phyloP scores from a whole-genome alignment of 2,113 vertebrate species.

The Cisticola juncidis region DNA sequence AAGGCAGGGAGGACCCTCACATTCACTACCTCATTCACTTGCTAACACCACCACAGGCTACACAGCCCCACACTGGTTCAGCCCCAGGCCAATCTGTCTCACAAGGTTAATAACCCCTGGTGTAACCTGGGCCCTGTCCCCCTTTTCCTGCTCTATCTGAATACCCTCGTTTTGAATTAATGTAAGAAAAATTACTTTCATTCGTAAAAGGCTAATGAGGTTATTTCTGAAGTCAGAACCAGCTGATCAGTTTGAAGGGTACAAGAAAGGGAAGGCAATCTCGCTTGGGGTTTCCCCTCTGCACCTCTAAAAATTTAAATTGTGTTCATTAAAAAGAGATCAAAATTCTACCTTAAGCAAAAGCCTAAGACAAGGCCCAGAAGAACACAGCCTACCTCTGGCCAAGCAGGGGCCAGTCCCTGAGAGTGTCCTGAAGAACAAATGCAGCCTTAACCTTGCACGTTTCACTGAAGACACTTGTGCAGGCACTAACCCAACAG shows the following conservation, averaged over 20 bases:
- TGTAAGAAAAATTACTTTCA: not conserved
- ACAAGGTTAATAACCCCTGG: not conserved
- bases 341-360: not conserved
- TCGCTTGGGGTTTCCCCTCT: rapidly evolving
- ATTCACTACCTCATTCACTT: not conserved
- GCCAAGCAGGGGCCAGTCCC: not conserved
- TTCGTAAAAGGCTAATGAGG: not conserved
- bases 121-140: not conserved
- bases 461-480: not conserved
- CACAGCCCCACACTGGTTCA: not conserved
- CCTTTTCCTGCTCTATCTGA: not conserved
- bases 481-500: not conserved
- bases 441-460: not conserved
- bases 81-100: not conserved
- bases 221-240: not conserved
- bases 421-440: not conserved
- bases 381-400: not conserved
- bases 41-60: not conserved
- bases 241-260: not conserved
- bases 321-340: not conserved
- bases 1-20: not conserved
- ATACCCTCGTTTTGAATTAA: not conserved
- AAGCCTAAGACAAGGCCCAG: not conserved
- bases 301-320: not conserved
- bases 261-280: not conserved